These are phyloP conservation scores for Nomada ferruginata DNA, from an alignment of 2,888 invertebrate genomes.

Conservation along the genomic window DNA sequence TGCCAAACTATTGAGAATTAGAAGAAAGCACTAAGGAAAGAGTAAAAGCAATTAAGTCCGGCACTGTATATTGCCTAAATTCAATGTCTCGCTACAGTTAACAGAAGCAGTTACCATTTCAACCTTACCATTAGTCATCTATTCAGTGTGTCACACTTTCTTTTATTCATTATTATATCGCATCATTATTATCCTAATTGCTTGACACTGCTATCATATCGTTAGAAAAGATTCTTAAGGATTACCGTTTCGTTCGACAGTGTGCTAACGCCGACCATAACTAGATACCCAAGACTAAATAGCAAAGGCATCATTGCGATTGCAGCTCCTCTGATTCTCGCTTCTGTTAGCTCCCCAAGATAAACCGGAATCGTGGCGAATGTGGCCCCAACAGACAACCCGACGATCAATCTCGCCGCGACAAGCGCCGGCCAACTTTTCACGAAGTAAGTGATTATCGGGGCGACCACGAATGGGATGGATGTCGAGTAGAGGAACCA, in stretches of 20 bases:
- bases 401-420: constrained; percentile 59
- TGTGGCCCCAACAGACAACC: constrained; percentile 52
- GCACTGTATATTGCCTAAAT: too few species aligned
- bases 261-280: constrained; percentile 38
- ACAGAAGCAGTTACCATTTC: too few species aligned
- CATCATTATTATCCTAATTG: too few species aligned
- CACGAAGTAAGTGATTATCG: constrained; percentile 50
- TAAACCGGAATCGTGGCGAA: constrained; percentile 57
- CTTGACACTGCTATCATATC: not conserved
- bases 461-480: constrained; percentile 47
- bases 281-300: constrained; percentile 41
- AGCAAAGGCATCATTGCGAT: constrained; percentile 19
- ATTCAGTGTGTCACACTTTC: too few species aligned
- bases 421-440: constrained; percentile 45
- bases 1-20: too few species aligned
- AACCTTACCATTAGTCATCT: too few species aligned
- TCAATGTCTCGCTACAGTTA: too few species aligned
- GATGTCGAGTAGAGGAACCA: constrained; percentile 47
- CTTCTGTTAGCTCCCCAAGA: constrained; percentile 64
- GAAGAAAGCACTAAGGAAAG: too few species aligned
- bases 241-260: constrained; percentile 49
- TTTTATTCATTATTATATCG: too few species aligned
- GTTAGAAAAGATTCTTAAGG: not conserved
- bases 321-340: constrained; percentile 61
- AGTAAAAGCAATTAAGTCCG: too few species aligned